These are phyloP conservation scores for Oconnorella tubifera DNA, from an alignment of 2,888 invertebrate genomes.

Conservation along the genomic window DNA sequence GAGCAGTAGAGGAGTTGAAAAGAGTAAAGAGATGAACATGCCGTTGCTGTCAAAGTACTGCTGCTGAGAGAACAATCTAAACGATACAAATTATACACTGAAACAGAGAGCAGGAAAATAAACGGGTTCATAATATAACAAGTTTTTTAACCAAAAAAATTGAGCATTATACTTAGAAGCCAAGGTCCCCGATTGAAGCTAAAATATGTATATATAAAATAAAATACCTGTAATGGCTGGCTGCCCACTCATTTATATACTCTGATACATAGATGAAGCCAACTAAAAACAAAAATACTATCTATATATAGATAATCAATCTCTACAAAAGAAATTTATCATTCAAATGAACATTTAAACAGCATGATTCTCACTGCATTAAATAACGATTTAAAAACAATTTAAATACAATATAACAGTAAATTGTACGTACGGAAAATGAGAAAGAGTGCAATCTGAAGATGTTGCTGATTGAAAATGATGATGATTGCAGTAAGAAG, in stretches of 20 bases:
- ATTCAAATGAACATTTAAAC: background rate
- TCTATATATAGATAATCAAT: background rate
- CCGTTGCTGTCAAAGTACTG: constrained; percentile 93
- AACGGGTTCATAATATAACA: background rate
- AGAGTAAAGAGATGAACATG: constrained; percentile 85
- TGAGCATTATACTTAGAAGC: no score
- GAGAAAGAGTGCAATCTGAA: background rate
- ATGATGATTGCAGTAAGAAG: background rate
- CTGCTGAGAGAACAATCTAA: constrained; percentile 76
- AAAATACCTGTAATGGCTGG: constrained; percentile 71
- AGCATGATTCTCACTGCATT: background rate
- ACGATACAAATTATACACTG: constrained; percentile 21
- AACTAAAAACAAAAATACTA: constrained; percentile 62
- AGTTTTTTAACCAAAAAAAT: no score
- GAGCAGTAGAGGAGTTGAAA: constrained; percentile 84
- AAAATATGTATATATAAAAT: no score
- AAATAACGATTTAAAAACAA: background rate
- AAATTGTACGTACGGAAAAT: background rate
- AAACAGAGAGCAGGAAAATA: constrained; percentile 3
- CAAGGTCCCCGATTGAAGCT: no score
- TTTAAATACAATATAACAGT: no score
- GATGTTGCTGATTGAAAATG: background rate
- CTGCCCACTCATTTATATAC: constrained; percentile 82
- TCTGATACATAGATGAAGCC: constrained; percentile 83
- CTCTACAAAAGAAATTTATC: background rate